phyloP scores from a whole-genome alignment of 1,140 invertebrate genomes.

The Lasioglossum albipes region DNA sequence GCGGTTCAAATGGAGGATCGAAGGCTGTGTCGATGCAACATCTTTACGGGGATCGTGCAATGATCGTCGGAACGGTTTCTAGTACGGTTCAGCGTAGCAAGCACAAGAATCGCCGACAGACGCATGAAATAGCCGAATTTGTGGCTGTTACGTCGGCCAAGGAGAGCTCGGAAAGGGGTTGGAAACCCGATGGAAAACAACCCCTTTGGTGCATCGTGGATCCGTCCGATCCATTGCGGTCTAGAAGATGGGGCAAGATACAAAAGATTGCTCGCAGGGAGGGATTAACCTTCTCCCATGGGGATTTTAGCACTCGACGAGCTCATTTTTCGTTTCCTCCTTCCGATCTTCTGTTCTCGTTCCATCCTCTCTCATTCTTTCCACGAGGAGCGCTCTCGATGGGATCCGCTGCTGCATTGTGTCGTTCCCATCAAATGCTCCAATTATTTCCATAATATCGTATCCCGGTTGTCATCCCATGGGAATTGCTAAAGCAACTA shows the following conservation, averaged over 20 bases:
- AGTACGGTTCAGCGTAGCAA: neutral
- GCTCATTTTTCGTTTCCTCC: constrained; percentile 2
- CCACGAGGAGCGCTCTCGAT: neutral
- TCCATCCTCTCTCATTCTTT: neutral
- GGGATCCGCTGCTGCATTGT: neutral
- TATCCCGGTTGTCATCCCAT: too few species aligned
- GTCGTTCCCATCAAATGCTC: neutral
- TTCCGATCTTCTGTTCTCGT: neutral
- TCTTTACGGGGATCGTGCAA: neutral
- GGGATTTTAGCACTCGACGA: constrained; percentile 21
- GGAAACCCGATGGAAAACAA: constrained; percentile 59
- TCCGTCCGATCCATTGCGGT: constrained; percentile 70
- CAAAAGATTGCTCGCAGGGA: constrained; percentile 57
- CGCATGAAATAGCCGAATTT: constrained; percentile 68
- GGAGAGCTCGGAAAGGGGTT: constrained; percentile 47
- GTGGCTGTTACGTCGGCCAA: constrained; percentile 49
- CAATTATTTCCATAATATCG: neutral
- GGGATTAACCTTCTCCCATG: constrained; percentile 51
- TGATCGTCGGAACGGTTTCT: neutral
- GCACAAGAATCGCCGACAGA: constrained; percentile 6
- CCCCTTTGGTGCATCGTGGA: constrained; percentile 60
- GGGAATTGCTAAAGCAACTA: too few species aligned
- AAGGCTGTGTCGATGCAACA: neutral
- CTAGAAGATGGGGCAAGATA: constrained; percentile 49
- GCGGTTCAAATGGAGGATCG: too few species aligned